Conservation (phyloP, 2,113 vertebrate species). For the Daubentonia madagascariensis region DNA sequence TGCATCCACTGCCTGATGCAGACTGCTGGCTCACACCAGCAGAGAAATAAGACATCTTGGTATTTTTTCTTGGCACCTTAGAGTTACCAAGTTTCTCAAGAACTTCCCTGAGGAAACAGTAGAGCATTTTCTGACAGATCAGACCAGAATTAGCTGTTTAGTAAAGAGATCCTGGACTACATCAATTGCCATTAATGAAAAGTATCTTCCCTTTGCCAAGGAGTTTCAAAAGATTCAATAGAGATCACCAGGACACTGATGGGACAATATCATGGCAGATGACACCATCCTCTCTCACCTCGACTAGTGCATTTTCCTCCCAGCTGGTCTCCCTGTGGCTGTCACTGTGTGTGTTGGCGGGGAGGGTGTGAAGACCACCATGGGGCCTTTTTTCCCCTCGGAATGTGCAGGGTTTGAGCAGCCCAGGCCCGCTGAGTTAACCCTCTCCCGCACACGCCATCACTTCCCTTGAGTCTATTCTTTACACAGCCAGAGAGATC, state of each 20-base stretch:
- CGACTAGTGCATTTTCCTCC: background rate
- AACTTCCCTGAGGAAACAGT: background rate
- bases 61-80: background rate
- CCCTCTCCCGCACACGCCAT: background rate
- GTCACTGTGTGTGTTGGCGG: no score
- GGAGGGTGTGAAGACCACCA: background rate
- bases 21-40: background rate
- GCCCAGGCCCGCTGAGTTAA: background rate
- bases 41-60: background rate
- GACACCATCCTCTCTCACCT: background rate
- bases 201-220: background rate
- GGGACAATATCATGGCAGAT: background rate
- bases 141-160: background rate
- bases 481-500: background rate
- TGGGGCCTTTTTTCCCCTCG: background rate
- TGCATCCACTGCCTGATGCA: no score
- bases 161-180: background rate
- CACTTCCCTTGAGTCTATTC: background rate
- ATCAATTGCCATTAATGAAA: background rate
- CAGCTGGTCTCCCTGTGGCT: background rate
- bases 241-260: background rate
- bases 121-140: background rate
- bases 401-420: background rate
- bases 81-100: conserved; percentile 16
- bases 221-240: background rate